phyloP scores from a whole-genome alignment of 2,113 vertebrate species.

The Cyrtonyx montezumae region DNA sequence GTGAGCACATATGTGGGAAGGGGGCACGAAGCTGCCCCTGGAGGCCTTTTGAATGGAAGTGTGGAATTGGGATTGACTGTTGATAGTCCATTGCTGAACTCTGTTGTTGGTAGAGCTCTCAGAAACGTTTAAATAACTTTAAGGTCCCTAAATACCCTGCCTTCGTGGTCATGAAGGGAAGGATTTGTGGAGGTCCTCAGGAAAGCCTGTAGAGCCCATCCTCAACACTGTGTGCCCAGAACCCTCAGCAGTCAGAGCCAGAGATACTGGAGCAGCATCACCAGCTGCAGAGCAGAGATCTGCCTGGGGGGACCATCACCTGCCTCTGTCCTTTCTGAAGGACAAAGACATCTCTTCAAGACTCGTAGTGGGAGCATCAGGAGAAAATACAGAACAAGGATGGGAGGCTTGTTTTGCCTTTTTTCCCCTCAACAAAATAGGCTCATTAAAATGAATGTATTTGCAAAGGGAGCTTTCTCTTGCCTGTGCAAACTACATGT shows the following conservation, averaged over 20 bases:
- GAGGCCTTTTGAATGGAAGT: background rate
- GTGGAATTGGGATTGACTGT: background rate
- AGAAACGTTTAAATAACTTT: background rate
- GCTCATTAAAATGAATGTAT: background rate
- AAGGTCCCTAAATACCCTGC: background rate
- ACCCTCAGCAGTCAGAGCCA: background rate
- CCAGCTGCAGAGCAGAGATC: background rate
- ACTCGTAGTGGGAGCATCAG: accelerated
- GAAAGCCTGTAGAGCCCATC: background rate
- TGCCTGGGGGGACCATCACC: background rate
- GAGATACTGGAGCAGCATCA: background rate
- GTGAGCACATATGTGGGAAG: background rate
- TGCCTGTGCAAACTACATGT: background rate
- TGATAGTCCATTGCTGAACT: background rate
- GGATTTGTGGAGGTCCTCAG: background rate
- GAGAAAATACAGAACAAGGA: background rate
- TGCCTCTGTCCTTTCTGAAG: background rate
- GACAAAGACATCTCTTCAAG: background rate
- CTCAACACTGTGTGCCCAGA: background rate
- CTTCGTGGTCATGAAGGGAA: background rate
- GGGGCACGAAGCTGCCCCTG: background rate
- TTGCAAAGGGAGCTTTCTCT: background rate
- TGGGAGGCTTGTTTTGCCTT: background rate
- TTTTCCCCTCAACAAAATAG: background rate
- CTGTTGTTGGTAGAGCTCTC: background rate